Conservation (phyloP, 2,113 vertebrate genomes). For the Rattus rattus region DNA sequence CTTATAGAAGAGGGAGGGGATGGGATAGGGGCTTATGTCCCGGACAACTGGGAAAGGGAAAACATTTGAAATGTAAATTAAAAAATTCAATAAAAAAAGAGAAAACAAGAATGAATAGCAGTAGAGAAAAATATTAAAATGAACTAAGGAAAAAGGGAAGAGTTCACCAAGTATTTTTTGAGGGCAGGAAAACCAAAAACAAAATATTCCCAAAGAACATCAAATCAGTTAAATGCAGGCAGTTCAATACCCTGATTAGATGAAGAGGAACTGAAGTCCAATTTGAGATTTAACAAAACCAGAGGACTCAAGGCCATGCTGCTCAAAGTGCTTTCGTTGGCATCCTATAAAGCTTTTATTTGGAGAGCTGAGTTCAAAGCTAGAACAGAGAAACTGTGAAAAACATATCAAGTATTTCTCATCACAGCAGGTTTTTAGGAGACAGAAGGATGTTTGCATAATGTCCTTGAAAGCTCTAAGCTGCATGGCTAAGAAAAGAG, state of each 20-base stretch:
- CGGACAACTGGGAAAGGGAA: too few species aligned
- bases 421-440: neutral
- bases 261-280: neutral
- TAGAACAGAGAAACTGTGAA: neutral
- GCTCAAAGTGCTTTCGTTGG: neutral
- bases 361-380: neutral
- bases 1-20: too few species aligned
- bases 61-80: too few species aligned
- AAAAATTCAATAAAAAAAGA: neutral
- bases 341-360: neutral
- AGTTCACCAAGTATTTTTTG: neutral
- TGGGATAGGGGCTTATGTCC: too few species aligned
- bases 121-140: neutral
- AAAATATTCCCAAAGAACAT: neutral
- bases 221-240: neutral
- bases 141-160: neutral
- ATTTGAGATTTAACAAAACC: neutral
- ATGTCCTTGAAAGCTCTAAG: neutral
- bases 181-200: neutral
- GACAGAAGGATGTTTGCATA: neutral
- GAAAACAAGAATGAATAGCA: neutral
- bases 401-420: neutral
- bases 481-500: neutral
- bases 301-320: neutral
- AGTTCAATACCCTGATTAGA: neutral